Evolutionary conservation across 2,888 invertebrate genomes (phyloP).

Genomic region (Hydrotaea cyrtoneurina): DNA sequence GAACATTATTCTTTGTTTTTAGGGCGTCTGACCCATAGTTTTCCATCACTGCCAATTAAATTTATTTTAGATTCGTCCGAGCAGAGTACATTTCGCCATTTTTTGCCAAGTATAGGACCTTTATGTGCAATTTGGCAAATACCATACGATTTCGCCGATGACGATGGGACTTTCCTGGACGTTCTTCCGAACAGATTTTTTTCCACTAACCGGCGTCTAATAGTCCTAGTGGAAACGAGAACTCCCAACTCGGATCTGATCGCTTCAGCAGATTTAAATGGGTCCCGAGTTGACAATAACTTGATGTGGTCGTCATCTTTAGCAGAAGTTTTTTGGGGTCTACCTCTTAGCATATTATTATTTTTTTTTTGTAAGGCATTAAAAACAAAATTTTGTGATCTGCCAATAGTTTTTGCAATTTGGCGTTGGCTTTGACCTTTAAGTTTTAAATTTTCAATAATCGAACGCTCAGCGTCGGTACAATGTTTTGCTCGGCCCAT

Average conservation of each 20-base stretch:
- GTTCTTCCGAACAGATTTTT: neutral
- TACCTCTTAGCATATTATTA: conserved; percentile 14
- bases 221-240: neutral
- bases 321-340: conserved; percentile 28
- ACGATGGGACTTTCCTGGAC: neutral
- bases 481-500: conserved; percentile 21
- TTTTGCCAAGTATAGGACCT: neutral
- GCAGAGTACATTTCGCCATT: conserved; percentile 21
- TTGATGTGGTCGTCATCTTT: conserved; percentile 27
- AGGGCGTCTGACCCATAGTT: conserved; percentile 6
- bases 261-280: conserved; percentile 5
- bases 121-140: neutral
- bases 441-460: conserved; percentile 32
- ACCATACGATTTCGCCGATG: neutral
- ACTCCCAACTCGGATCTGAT: neutral
- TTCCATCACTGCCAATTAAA: conserved; percentile 22
- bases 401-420: conserved; percentile 28
- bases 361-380: conserved; percentile 26
- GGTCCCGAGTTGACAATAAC: neutral
- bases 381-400: conserved; percentile 36
- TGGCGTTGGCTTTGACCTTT: conserved; percentile 24
- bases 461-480: neutral
- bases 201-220: conserved; percentile 1
- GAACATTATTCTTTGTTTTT: conserved; percentile 9
- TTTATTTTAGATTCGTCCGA: conserved; percentile 34